These are phyloP conservation scores for Ips nitidus DNA, from an alignment of 1,140 invertebrate species.

Conservation along the genomic window DNA sequence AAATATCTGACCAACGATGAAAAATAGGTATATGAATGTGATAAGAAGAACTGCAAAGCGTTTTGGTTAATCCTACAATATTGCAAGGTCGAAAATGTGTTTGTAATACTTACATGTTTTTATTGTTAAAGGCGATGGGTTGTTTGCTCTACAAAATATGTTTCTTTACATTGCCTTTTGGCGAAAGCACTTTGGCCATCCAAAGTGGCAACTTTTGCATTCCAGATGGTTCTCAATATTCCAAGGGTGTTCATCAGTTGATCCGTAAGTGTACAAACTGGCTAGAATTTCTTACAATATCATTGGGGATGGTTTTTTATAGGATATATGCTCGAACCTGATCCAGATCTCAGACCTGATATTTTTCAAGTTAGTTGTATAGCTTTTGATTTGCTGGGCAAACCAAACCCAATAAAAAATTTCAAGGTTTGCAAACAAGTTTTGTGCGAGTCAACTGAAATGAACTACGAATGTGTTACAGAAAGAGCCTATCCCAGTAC, in stretches of 20 bases:
- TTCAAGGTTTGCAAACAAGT: slow-evolving; percentile 62
- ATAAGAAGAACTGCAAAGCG: no score
- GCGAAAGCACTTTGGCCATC: slow-evolving; percentile 90
- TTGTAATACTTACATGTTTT: neutral
- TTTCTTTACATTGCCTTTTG: slow-evolving; percentile 91
- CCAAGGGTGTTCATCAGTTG: slow-evolving; percentile 60
- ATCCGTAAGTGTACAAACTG: slow-evolving; percentile 53
- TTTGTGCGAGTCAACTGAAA: slow-evolving; percentile 7
- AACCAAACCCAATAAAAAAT: slow-evolving; percentile 81
- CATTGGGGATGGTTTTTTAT: slow-evolving; percentile 2
- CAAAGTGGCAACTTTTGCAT: slow-evolving; percentile 88
- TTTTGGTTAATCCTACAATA: no score
- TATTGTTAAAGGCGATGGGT: slow-evolving; percentile 70
- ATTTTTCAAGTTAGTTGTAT: slow-evolving; percentile 86
- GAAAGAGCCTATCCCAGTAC: slow-evolving; percentile 65
- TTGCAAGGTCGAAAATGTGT: no score
- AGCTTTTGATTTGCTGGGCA: slow-evolving; percentile 72
- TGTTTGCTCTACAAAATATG: slow-evolving; percentile 91
- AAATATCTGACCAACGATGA: neutral
- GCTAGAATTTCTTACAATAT: neutral
- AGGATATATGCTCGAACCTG: slow-evolving; percentile 84
- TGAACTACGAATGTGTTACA: slow-evolving; percentile 43
- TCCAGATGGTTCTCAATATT: slow-evolving; percentile 81
- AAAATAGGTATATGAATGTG: neutral
- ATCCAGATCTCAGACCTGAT: slow-evolving; percentile 81